A percentile compares a stretch with the other conserved stretches of the same genome.
Evolutionary conservation across 2,888 invertebrate genomes (phyloP).

Genomic region (Netelia melanura): DNA sequence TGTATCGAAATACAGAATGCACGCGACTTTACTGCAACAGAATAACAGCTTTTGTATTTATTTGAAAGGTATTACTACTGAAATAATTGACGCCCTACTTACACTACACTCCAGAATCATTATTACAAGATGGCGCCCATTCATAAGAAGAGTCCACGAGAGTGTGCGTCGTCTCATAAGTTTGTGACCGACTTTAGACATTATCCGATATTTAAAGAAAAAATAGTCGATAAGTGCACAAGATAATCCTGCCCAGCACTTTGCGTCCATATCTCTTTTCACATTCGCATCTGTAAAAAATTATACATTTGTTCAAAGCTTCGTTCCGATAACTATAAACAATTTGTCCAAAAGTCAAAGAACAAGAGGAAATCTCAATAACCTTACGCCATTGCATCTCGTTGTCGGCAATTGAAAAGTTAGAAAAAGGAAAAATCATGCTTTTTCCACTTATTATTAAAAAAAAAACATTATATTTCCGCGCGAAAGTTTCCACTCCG

Average conservation of each 20-base stretch:
- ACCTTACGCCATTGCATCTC: no score
- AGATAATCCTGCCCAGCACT: no score
- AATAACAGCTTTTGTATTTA: neutral
- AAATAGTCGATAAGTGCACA: neutral
- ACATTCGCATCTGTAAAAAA: no score
- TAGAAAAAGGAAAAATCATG: no score
- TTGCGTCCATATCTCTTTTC: no score
- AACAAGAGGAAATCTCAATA: no score
- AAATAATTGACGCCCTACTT: neutral
- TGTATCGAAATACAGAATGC: conserved; percentile 16
- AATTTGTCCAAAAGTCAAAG: no score
- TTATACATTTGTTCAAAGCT: no score
- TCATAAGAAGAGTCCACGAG: neutral
- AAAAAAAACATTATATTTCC: neutral
- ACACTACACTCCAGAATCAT: neutral
- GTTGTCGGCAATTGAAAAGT: no score
- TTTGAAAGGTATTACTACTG: neutral
- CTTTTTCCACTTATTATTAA: no score
- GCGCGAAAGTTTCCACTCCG: neutral
- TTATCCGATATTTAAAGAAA: neutral
- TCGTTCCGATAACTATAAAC: no score
- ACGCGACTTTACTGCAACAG: conserved; percentile 1
- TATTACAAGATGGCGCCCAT: neutral
- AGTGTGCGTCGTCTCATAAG: neutral
- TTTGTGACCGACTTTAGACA: neutral